phyloP scores from a whole-genome alignment of 1,140 invertebrate genomes.

The Atta texana region DNA sequence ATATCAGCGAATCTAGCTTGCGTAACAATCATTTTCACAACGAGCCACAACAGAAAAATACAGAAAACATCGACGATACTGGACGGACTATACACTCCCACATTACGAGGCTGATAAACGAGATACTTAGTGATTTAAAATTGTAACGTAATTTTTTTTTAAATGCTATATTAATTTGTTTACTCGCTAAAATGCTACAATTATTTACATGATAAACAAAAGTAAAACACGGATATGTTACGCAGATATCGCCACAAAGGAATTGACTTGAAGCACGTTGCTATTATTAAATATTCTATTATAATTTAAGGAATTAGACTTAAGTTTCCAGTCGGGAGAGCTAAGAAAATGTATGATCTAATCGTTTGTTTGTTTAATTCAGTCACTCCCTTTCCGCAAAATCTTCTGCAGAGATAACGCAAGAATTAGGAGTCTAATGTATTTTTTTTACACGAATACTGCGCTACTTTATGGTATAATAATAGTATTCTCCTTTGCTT shows the following conservation, averaged over 20 bases:
- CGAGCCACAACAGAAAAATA: constrained; percentile 15
- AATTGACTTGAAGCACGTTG: constrained; percentile 4
- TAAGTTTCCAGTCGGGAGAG: background rate
- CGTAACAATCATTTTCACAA: background rate
- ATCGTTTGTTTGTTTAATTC: background rate
- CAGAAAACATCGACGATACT: constrained; percentile 58
- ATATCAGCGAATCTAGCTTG: constrained; percentile 8
- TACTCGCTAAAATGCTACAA: constrained; percentile 68
- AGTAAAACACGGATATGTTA: constrained; percentile 39
- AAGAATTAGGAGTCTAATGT: constrained; percentile 2
- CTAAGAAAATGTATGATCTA: background rate
- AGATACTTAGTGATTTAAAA: constrained; percentile 52
- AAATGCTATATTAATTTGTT: background rate
- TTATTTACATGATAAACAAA: constrained; percentile 67
- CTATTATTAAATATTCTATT: constrained; percentile 4
- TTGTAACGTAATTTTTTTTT: constrained; percentile 53
- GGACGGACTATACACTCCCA: constrained; percentile 75
- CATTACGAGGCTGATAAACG: constrained; percentile 41
- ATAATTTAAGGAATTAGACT: constrained; percentile 27
- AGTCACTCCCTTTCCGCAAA: background rate
- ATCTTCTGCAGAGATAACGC: background rate
- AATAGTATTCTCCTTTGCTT: background rate
- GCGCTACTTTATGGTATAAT: constrained; percentile 17
- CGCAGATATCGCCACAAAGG: background rate
- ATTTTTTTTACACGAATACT: background rate